Base-by-base conservation (phyloP, 2,797 vertebrate species). In the Euphonia xanthogaster region DNA sequence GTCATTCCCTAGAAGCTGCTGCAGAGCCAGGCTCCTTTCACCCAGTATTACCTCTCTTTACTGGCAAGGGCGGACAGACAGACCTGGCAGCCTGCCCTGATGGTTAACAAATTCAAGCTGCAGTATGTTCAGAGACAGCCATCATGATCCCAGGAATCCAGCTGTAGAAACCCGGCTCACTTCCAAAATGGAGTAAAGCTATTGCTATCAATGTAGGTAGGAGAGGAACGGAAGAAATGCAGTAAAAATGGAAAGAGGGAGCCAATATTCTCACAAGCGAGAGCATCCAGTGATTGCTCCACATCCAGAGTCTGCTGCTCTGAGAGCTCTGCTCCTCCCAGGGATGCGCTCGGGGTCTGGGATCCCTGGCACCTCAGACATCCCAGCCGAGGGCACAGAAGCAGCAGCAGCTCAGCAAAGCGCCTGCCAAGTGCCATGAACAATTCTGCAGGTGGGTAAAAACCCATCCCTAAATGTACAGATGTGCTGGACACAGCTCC, bases 71-170 rank as follows among this genome's bases (percentile, higher is more conserved):
- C 22, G 6, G 90, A 94, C 66, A 84, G 90, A 74, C 1, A 0
- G 90, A 67, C n/a, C 72, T 94, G 89, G 94, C 92, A 86, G 84
- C 47, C 71, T 61, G 87, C 92, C 92, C 84, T 3, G 9, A 61
- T 92, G 92, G 80, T 92, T 94, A 94, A 93, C 91, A 93, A 95
- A 84, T 65, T 91, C 62, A 88, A 54, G 75, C 88, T 95, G 90
- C 73, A 91, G 61, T 58, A 61, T 8, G 35, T 87, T 96, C 77
- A 94, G 88, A 94, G 40, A 47, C 75, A 86, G 71, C 80, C 88
- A 93, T 33, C 66, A 5, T 4, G 60, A 88, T 73, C 86, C 84
- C 18, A 91, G 81, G 62, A 93, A 83, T 77, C 86, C 90, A 95
- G 94, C 82, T 91, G 88, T 7, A 96, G 88, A 70, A 92, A 88